Evolutionary conservation across 2,888 invertebrate genomes (phyloP), one percentile per base, ranked within the genome.

Genomic region (Creontiades dilutus): DNA sequence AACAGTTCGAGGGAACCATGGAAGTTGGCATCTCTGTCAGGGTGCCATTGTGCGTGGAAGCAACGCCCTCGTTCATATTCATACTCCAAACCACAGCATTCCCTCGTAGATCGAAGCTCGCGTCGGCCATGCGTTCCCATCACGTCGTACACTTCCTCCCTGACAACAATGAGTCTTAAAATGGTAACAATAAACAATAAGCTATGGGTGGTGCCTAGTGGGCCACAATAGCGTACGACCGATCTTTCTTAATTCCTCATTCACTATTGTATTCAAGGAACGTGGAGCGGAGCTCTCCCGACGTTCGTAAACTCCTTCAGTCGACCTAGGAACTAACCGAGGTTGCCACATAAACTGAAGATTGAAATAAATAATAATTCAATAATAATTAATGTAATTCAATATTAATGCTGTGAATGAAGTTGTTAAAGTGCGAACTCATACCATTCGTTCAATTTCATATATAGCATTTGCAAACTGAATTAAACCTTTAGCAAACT

Each of bases 111-210:
- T n/a, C 78, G 46, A 80, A 80, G 78, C 78, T 16, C 37, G 78
- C 46, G 2, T 12, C 68, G 13, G 27, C 68, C 61, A 28, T n/a
- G 86, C 19, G 86, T 86, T 86, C 86, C 86, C 86, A 86, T 47
- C 86, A 75, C 86, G 86, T 86, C 68, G 46, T 47, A 27, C 19
- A 75, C 86, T 86, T 86, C 86, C 86, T 86, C 86, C 75, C 19
- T 46, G 48, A 75, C 75, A 86, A 86, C 86, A 86, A 86, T 86
- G 86, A 86, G 75, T 68, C 76, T 75, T 86, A 86, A 86, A 86
- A 86, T 75, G 86, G 86, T 86, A 86, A 88, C 88, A 88, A 88
- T 88, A 88, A 88, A 88, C 88, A 88, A 88, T 88, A 88, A 88
- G 28, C 88, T 19, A 57, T 80, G 88, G 78, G 88, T 55, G 52